These are phyloP conservation scores for Epinephelus fuscoguttatus DNA, from an alignment of 2,113 vertebrate species.

Conservation along the genomic window DNA sequence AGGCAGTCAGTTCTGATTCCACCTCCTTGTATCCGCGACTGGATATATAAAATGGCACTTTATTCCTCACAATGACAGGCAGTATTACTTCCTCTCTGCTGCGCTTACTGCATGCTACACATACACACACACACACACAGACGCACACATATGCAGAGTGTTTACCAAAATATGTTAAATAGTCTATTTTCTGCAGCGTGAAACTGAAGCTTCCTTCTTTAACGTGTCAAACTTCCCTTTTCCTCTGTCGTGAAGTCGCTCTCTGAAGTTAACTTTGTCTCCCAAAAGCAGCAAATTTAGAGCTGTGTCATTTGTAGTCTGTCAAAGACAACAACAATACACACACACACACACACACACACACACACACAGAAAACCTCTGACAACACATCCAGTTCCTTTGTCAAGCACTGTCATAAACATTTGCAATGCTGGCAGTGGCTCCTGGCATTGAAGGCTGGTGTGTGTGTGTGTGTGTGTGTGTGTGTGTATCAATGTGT, in stretches of 20 bases:
- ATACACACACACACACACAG: conserved; percentile 6
- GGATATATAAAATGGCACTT: conserved; percentile 4
- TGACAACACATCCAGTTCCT: conserved; percentile 23
- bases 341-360: background rate
- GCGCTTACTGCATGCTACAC: background rate
- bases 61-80: conserved; percentile 8
- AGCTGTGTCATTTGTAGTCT: conserved; percentile 34
- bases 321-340: background rate
- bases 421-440: conserved; percentile 21
- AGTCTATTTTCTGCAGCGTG: conserved; percentile 49
- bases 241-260: background rate
- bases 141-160: background rate
- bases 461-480: background rate
- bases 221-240: conserved; percentile 14
- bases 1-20: conserved; percentile 18
- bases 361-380: background rate
- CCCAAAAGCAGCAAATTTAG: background rate
- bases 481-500: background rate
- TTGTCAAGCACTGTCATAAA: conserved; percentile 24
- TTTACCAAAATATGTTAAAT: conserved; percentile 41
- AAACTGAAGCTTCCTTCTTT: background rate
- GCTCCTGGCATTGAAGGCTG: conserved; percentile 18
- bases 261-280: conserved; percentile 37
- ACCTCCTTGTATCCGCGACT: background rate
- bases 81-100: conserved; percentile 2